These are phyloP conservation scores for Rhea pennata DNA, from an alignment of 2,113 vertebrate genomes.

Conservation along the genomic window DNA sequence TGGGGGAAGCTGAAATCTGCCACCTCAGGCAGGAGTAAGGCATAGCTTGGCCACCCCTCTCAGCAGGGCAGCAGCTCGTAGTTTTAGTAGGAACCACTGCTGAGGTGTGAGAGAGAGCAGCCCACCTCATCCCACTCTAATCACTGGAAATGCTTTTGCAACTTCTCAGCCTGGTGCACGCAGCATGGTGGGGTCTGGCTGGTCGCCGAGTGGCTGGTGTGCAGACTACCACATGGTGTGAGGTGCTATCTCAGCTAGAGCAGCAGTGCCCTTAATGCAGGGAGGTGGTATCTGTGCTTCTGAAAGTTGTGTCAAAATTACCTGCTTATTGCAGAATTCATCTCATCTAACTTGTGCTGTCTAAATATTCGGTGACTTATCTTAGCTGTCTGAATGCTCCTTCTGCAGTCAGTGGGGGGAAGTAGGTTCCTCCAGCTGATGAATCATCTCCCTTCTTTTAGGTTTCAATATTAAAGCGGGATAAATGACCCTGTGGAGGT, in stretches of 20 bases:
- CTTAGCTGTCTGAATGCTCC: slow-evolving; percentile 1
- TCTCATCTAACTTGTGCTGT: slow-evolving; percentile 46
- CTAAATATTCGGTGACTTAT: slow-evolving; percentile 55
- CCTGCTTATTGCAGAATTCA: slow-evolving; percentile 43
- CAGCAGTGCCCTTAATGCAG: background rate
- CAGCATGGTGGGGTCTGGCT: background rate
- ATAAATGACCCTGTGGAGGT: background rate
- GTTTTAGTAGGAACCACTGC: background rate
- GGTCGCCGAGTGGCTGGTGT: background rate
- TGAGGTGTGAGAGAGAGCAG: background rate
- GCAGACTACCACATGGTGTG: background rate
- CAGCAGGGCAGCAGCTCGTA: background rate
- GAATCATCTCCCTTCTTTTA: slow-evolving; percentile 46
- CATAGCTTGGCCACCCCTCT: background rate
- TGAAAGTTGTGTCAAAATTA: slow-evolving; percentile 35
- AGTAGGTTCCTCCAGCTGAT: slow-evolving; percentile 12
- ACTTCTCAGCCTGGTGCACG: background rate
- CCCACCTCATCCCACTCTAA: background rate
- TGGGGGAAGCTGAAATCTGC: background rate
- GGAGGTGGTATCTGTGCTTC: slow-evolving; percentile 13
- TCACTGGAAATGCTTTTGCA: background rate
- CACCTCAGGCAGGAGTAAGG: background rate
- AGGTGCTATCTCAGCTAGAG: background rate
- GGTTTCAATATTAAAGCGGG: background rate
- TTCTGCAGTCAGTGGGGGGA: background rate